Conservation (phyloP, 2,888 invertebrate genomes). For the Scaptodrosophila latifasciaeformis region DNA sequence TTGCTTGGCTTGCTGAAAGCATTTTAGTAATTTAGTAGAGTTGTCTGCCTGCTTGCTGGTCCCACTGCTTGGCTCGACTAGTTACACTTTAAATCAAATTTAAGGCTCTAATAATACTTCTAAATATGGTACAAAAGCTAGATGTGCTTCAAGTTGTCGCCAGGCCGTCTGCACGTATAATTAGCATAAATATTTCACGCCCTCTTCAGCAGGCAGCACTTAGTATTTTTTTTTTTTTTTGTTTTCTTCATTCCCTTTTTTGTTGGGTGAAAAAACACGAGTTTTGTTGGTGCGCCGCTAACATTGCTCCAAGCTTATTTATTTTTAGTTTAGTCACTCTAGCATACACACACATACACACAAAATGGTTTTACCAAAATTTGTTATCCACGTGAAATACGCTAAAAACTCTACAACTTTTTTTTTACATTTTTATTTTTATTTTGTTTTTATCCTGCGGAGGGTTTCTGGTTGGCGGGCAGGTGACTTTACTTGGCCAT, state of each 20-base stretch:
- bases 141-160: constrained; percentile 7
- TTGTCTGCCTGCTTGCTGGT: not conserved
- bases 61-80: constrained; percentile 6
- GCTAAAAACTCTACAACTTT: constrained; percentile 26
- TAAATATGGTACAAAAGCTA: not conserved
- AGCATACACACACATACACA: constrained; percentile 16
- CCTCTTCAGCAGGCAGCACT: constrained; percentile 2
- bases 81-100: constrained; percentile 22
- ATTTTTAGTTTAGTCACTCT: constrained; percentile 33
- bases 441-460: no score
- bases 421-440: not conserved
- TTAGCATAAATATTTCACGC: constrained; percentile 45
- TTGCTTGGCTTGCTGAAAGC: constrained; percentile 18
- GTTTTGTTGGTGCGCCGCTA: no score
- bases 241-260: constrained; percentile 5
- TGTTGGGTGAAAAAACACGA: no score
- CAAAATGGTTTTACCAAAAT: no score
- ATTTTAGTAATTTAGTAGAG: not conserved
- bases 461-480: not conserved
- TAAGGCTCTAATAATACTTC: constrained; percentile 8
- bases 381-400: not conserved
- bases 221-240: not conserved
- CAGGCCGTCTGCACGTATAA: constrained; percentile 26
- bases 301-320: constrained; percentile 24
- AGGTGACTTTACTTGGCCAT: constrained; percentile 3